Percentiles rank a stretch among this genome's conserved stretches.
Conservation (phyloP, 92 coral and sea anemone species). For the Phymanthus crucifer region DNA sequence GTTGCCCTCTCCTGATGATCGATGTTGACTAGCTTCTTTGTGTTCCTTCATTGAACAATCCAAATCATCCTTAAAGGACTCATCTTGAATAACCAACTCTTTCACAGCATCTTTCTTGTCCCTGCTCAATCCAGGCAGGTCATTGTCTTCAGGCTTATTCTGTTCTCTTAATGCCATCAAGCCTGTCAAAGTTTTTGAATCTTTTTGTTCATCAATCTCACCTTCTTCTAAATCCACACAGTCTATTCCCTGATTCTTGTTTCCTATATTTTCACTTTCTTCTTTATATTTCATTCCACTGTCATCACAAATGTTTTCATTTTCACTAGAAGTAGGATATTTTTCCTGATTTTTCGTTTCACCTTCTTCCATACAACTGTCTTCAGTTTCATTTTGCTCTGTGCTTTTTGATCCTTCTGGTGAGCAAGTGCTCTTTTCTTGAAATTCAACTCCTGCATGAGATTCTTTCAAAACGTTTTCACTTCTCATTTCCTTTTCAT, state of each 20-base stretch:
- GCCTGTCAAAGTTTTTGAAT: background rate
- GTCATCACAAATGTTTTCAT: background rate
- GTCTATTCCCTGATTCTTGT: background rate
- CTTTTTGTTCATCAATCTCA: background rate
- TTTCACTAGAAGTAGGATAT: background rate
- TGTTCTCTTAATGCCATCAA: background rate
- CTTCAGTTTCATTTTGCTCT: background rate
- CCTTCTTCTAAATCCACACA: background rate
- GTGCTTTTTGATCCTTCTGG: background rate
- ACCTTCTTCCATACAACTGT: background rate
- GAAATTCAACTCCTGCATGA: background rate
- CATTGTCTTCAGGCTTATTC: background rate
- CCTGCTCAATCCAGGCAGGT: background rate
- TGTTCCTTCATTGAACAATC: background rate
- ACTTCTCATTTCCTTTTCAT: too few relatives aligned
- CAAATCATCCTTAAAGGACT: too few relatives aligned
- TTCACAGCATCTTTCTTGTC: background rate
- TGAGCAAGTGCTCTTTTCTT: background rate
- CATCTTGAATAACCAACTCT: too few relatives aligned
- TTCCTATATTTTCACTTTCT: background rate
- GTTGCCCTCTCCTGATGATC: too few relatives aligned
- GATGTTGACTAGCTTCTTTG: background rate
- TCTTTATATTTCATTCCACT: background rate
- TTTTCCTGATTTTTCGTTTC: background rate
- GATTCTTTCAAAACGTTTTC: too few relatives aligned